phyloP scores from a whole-genome alignment of 2,888 invertebrate species.

The Arge pagana region DNA sequence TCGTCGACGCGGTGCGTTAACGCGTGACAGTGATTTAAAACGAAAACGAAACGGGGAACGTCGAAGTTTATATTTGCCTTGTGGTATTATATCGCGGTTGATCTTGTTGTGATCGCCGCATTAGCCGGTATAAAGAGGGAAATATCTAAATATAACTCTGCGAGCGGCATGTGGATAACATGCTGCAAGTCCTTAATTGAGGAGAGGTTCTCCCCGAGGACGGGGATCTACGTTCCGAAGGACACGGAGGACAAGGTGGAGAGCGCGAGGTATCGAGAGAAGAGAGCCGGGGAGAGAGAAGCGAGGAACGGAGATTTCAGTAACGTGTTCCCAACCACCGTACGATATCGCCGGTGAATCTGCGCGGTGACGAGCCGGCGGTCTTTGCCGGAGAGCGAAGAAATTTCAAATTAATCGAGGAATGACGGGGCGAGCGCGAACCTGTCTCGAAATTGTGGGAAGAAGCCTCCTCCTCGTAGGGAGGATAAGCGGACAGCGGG shows the following conservation, averaged over 20 bases:
- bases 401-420: too few relatives aligned
- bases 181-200: constrained; percentile 14
- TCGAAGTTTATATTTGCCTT: constrained; percentile 14
- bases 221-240: background rate
- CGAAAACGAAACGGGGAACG: constrained; percentile 16
- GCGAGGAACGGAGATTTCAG: too few relatives aligned
- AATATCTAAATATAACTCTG: constrained; percentile 17
- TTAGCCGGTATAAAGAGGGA: constrained; percentile 18
- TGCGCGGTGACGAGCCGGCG: too few relatives aligned
- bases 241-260: too few relatives aligned
- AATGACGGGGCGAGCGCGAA: too few relatives aligned
- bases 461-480: too few relatives aligned
- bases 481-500: background rate
- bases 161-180: constrained; percentile 16
- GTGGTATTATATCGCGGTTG: constrained; percentile 14
- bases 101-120: constrained; percentile 18
- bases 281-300: too few relatives aligned
- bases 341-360: too few relatives aligned
- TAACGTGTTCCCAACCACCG: too few relatives aligned
- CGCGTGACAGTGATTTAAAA: constrained; percentile 22
- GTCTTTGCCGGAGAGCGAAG: too few relatives aligned
- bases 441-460: too few relatives aligned
- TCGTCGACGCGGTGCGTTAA: too few relatives aligned
- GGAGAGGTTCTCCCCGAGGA: background rate
- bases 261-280: background rate